A percentile compares a stretch with the other conserved stretches of the same genome.
These are phyloP conservation scores for Tenthredo distinguenda DNA, from an alignment of 2,888 invertebrate genomes.

Conservation along the genomic window DNA sequence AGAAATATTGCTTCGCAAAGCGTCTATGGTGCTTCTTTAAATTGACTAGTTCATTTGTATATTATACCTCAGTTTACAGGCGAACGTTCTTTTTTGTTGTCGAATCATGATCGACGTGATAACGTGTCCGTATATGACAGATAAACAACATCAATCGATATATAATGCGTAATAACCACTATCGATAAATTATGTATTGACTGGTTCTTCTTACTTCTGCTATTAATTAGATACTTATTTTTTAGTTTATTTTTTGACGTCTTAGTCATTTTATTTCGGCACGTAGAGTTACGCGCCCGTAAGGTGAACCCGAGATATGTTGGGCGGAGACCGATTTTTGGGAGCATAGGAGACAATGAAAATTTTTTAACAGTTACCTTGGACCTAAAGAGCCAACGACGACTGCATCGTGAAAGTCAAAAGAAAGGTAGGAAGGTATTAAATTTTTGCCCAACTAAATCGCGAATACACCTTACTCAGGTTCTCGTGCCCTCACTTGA, in stretches of 20 bases:
- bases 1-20: constrained; percentile 69
- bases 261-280: background rate
- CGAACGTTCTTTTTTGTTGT: background rate
- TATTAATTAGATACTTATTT: background rate
- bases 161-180: background rate
- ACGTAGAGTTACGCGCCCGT: constrained; percentile 2
- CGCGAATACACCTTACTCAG: constrained; percentile 74
- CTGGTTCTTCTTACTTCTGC: constrained; percentile 22
- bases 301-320: constrained; percentile 18
- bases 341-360: background rate
- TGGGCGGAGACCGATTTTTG: background rate
- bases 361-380: background rate
- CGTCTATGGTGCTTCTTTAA: constrained; percentile 69
- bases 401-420: background rate
- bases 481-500: constrained; percentile 75
- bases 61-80: constrained; percentile 48
- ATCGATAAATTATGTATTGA: constrained; percentile 42
- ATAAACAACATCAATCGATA: constrained; percentile 23
- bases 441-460: constrained; percentile 65
- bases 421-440: background rate
- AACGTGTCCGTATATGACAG: background rate
- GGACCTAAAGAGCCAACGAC: background rate
- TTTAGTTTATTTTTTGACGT: background rate
- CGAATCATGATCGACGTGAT: background rate
- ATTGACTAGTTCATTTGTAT: constrained; percentile 71